Conservation (phyloP, 1,140 invertebrate species). For the Melitaea cinxia region DNA sequence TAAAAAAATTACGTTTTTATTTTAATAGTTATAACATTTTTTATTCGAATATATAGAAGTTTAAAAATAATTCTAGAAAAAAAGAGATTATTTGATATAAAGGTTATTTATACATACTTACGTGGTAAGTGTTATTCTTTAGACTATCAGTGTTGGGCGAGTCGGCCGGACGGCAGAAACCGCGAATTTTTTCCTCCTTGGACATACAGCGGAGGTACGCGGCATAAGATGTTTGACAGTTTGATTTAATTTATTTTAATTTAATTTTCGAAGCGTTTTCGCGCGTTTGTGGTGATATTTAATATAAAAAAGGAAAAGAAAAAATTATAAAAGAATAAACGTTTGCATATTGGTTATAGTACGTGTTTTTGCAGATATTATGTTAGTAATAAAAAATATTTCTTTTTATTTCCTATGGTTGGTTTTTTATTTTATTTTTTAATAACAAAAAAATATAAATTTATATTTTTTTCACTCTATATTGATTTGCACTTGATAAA, state of each 20-base stretch:
- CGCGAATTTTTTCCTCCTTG: constrained; percentile 76
- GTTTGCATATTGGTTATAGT: too few relatives aligned
- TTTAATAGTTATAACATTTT: too few relatives aligned
- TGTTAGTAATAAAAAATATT: too few relatives aligned
- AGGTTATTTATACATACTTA: constrained; percentile 22
- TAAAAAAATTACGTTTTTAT: too few relatives aligned
- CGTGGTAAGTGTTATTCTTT: constrained; percentile 45
- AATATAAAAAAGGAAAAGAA: constrained; percentile 1
- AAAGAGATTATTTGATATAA: too few relatives aligned
- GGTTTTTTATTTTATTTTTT: not conserved
- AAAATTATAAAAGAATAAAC: too few relatives aligned
- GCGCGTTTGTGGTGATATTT: constrained; percentile 40
- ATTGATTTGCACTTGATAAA: not conserved
- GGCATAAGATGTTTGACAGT: constrained; percentile 31
- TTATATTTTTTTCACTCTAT: not conserved
- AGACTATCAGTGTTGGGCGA: constrained; percentile 77
- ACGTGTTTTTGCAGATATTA: too few relatives aligned
- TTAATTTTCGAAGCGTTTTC: constrained; percentile 19
- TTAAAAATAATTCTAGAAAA: too few relatives aligned
- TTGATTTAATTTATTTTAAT: constrained; percentile 6
- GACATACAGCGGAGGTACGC: constrained; percentile 77
- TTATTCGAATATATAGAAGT: too few relatives aligned
- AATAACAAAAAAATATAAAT: not conserved
- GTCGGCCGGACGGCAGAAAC: constrained; percentile 70
- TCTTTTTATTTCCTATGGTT: not conserved